Conservation (phyloP, 1,140 invertebrate species). For the Leptoteleia sp. region DNA sequence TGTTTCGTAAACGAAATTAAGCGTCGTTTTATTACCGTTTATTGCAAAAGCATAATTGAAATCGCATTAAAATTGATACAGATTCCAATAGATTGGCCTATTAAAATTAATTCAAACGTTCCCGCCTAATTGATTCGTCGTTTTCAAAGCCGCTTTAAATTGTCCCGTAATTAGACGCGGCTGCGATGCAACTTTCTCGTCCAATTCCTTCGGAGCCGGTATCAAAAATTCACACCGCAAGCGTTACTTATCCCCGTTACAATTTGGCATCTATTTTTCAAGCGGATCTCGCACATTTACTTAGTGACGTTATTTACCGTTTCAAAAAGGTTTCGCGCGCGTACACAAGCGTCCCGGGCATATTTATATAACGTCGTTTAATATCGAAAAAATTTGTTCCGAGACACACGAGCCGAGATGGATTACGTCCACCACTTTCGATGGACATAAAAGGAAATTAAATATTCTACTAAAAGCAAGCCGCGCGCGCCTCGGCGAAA, state of each 20-base stretch:
- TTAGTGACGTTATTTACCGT: no score
- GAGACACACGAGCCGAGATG: slow-evolving; percentile 11
- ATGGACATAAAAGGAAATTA: slow-evolving; percentile 51
- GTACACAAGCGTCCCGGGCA: no score
- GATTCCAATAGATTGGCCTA: no score
- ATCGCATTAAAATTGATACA: not conserved
- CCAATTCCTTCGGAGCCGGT: slow-evolving; percentile 1
- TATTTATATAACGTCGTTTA: not conserved
- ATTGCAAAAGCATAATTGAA: slow-evolving; percentile 20
- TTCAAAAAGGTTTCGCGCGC: no score
- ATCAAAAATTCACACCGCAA: not conserved
- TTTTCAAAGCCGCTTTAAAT: slow-evolving; percentile 21
- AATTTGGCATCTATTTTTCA: no score
- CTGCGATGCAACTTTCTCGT: slow-evolving; percentile 9
- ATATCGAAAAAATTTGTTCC: slow-evolving; percentile 16
- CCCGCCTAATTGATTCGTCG: slow-evolving; percentile 22
- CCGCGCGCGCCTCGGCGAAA: slow-evolving; percentile 25
- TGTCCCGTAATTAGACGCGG: slow-evolving; percentile 5
- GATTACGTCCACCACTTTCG: slow-evolving; percentile 33
- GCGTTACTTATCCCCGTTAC: not conserved
- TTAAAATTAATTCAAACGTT: no score
- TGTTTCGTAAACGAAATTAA: no score
- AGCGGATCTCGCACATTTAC: no score
- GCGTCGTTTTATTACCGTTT: not conserved
- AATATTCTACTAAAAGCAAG: slow-evolving; percentile 48